Percentiles rank a stretch among this genome's conserved stretches.
Evolutionary conservation across 1,140 invertebrate species (phyloP).

Genomic region (Cardiocondyla obscurior): DNA sequence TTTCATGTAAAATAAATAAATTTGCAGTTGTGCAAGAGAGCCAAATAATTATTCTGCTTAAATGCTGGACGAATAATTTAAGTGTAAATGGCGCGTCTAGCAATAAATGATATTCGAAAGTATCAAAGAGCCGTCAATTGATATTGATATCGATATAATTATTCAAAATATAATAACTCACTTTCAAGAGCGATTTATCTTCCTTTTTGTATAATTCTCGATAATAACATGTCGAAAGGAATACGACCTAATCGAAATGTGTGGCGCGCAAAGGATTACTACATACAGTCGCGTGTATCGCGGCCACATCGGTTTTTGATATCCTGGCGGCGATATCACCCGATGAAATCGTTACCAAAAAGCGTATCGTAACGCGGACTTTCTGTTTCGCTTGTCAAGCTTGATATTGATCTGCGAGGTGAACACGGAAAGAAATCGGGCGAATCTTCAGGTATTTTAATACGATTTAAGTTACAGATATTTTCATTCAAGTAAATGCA

Average conservation of each 20-base stretch:
- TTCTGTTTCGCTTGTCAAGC: slow-evolving; percentile 63
- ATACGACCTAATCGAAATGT: neutral
- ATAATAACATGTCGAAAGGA: neutral
- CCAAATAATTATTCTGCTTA: neutral
- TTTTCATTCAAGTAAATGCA: slow-evolving; percentile 5
- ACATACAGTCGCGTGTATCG: slow-evolving; percentile 5
- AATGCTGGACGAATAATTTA: neutral
- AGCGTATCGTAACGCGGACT: slow-evolving; percentile 75
- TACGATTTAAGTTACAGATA: neutral
- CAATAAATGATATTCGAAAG: no score
- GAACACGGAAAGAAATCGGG: slow-evolving; percentile 22
- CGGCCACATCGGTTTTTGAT: slow-evolving; percentile 66
- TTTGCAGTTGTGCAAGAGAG: neutral
- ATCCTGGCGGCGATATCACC: slow-evolving; percentile 80
- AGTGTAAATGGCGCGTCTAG: neutral
- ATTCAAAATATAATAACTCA: neutral
- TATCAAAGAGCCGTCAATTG: no score
- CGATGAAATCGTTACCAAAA: slow-evolving; percentile 80
- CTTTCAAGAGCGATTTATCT: neutral
- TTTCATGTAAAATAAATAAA: slow-evolving; percentile 15
- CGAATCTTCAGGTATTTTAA: neutral
- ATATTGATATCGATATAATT: neutral
- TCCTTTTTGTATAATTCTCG: neutral
- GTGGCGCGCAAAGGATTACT: slow-evolving; percentile 8
- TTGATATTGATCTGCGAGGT: slow-evolving; percentile 73